Evolutionary conservation across 2,113 vertebrate genomes (phyloP).

Genomic region (Cyrtonyx montezumae): DNA sequence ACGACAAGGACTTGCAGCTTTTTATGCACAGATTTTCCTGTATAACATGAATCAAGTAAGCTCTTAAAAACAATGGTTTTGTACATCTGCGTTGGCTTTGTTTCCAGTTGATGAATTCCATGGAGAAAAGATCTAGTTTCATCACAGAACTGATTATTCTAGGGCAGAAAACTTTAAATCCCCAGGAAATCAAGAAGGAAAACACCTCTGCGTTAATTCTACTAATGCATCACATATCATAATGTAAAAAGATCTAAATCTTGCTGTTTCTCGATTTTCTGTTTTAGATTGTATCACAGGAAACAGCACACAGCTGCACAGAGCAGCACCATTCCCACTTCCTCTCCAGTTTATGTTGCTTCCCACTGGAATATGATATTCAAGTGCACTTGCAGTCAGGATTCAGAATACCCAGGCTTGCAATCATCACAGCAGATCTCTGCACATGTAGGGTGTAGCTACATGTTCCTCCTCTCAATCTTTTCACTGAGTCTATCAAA

Average conservation of each 20-base stretch:
- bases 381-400: not conserved
- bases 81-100: not conserved
- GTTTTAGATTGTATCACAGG: not conserved
- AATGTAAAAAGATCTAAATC: not conserved
- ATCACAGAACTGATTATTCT: not conserved
- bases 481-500: not conserved
- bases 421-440: not conserved
- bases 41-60: not conserved
- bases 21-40: not conserved
- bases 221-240: not conserved
- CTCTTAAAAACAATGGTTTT: not conserved
- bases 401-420: not conserved
- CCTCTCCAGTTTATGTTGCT: not conserved
- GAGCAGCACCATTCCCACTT: rapidly evolving
- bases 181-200: not conserved
- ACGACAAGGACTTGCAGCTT: not conserved
- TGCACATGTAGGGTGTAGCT: not conserved
- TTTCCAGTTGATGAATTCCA: not conserved
- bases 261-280: not conserved
- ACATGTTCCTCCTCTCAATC: not conserved
- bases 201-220: not conserved
- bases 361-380: not conserved
- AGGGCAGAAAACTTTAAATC: not conserved
- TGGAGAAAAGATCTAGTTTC: not conserved
- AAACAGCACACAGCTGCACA: not conserved